Base-by-base conservation (phyloP, 2,113 vertebrate genomes). In the Tupaia chinensis region DNA sequence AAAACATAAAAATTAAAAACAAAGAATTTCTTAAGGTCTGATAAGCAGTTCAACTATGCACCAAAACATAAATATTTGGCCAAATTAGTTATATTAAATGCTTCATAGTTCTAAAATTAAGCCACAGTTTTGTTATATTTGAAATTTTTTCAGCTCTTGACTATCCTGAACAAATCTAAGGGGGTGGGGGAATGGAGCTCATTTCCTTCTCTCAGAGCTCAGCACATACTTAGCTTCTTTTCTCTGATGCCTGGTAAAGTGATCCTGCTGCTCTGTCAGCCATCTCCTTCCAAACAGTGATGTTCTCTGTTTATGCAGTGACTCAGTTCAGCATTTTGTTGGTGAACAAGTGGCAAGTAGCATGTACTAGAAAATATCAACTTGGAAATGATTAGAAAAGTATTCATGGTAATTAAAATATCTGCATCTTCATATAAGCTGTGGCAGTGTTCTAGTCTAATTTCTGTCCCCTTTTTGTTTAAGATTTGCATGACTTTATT, bases 21-120 rank as follows among this genome's bases (percentile, higher is more conserved):
- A 98, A 98, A 98, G 94, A 98, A 93, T 95, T 98, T 97, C 73
- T 98, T 96, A 98, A 98, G 95, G 97, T 94, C 97, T 96, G 97
- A 98, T 98, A 98, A 98, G 97, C 96, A 95, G 97, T 87, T 97
- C 96, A 97, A 83, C 96, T 98, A 95, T 98, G 98, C 72, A 98
- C 95, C 94, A 95, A 98, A 98, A 98, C 90, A 97, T 98, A 98
- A 98, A 98, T 97, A 97, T 97, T 98, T 98, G 97, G 95, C 88
- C 92, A 97, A 98, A 98, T 95, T 97, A 92, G 93, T 97, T 97
- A 95, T 77, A 16, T 22, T 95, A 97, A 81, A 11, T 72, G 88
- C 93, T 97, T 98, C 20, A 0, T 93, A 95, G 98, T 98, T 98
- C 91, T 95, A 93, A 98, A 97, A 94, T 88, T 56, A 82, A 97